Base-by-base conservation (phyloP, 35 echinoderm and acorn worm species). In the Strongylocentrotus purpuratus region DNA sequence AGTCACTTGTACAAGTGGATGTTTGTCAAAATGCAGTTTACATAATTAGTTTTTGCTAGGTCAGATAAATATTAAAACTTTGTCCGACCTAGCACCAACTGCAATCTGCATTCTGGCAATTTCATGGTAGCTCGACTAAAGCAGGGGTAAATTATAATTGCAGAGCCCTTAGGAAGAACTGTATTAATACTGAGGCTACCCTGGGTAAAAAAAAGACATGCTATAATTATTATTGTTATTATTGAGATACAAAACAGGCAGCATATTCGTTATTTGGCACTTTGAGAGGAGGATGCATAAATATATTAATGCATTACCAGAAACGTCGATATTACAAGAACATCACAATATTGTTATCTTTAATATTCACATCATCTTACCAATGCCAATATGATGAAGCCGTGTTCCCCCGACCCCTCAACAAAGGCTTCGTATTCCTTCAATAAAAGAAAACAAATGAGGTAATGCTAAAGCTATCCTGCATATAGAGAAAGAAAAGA, bases 361-460 rank as follows among this genome's bases (percentile, higher is more conserved):
- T 50, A 18, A 52, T 32, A 2, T 94, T 47, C 33, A 94, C 25
- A 41, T 1, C 35, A 41, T 20, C 52, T 94, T 35, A 89, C 87
- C 87, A 89, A 32, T 89, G 87, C 15, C 12, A 89, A 89, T 15
- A 89, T 89, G 22, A 89, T 89, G 87, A 89, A 89, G 22, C 87
- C 87, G 13, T 89, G 22, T 31, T 89, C 33, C 0, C 87, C 87
- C 15, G 87, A 15, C 13, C 25, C 87, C 14, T 89, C 13, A 14
- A 89, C 33, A 4, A 89, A 89, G 33, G 12, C 33, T 35, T 89
- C 87, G 32, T 89, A 89, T 1, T 89, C 87, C 87, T 89, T 14
- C 14, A 0, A 89, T 25, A 35, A 89, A 14, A 89, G 0, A 89
- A 28, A 89, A 1, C 1, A 89, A 89, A 85, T 41, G 3, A 41